Evolutionary conservation across 2,797 vertebrate genomes (phyloP).

Genomic region (Rhynchonycteris naso): DNA sequence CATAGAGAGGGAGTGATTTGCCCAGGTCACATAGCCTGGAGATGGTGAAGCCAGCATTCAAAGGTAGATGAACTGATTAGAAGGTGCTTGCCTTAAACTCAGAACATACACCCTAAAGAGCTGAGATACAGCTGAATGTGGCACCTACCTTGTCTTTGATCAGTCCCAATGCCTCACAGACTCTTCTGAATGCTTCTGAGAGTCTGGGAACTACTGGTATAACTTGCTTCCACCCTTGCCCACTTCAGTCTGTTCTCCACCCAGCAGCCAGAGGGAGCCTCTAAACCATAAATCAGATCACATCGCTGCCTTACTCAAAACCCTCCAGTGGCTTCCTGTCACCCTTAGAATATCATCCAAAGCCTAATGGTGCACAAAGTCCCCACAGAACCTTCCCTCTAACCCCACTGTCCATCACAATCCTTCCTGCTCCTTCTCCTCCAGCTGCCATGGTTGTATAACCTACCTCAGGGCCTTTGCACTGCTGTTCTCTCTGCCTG

Average conservation of each 20-base stretch:
- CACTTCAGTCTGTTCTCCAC: not conserved
- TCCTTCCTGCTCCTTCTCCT: not conserved
- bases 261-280: not conserved
- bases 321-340: not conserved
- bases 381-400: rapidly evolving
- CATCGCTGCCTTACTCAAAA: not conserved
- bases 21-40: no score
- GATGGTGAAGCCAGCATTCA: not conserved
- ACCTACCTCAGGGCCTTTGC: not conserved
- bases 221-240: not conserved
- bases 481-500: not conserved
- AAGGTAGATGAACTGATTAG: not conserved
- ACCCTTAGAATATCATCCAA: not conserved
- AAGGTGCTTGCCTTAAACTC: not conserved
- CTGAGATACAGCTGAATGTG: not conserved
- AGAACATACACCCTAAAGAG: rapidly evolving
- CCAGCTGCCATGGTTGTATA: not conserved
- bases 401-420: rapidly evolving
- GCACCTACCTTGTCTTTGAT: not conserved
- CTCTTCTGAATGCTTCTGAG: not conserved
- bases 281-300: not conserved
- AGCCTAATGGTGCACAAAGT: not conserved
- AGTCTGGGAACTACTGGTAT: not conserved
- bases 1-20: not conserved
- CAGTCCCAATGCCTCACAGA: rapidly evolving